phyloP scores from a whole-genome alignment of 2,888 invertebrate genomes.

The Vesta saturnalis region DNA sequence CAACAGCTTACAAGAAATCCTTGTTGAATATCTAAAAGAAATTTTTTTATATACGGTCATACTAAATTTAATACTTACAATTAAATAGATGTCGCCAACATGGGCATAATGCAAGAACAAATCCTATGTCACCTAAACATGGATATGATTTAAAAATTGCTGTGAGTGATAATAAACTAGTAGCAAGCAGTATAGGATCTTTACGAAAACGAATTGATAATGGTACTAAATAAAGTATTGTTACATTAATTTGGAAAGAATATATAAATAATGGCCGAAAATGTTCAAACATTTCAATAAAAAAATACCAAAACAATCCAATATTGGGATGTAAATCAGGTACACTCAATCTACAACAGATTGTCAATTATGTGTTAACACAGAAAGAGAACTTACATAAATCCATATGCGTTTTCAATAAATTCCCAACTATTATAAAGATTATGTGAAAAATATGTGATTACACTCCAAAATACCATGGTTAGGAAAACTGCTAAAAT shows the following conservation, averaged over 20 bases:
- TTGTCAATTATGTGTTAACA: not conserved
- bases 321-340: conserved; percentile 97
- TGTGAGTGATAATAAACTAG: conserved; percentile 81
- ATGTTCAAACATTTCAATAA: conserved; percentile 99
- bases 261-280: conserved; percentile 94
- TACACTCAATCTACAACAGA: conserved; percentile 79
- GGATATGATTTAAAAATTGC: conserved; percentile 98
- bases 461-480: conserved; percentile 17
- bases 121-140: conserved; percentile 92
- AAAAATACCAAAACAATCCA: conserved; percentile 99
- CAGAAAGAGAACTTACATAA: conserved; percentile 72
- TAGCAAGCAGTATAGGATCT: conserved; percentile 83
- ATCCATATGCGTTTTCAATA: conserved; percentile 62
- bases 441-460: conserved; percentile 23
- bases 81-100: conserved; percentile 89
- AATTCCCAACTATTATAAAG: conserved; percentile 61
- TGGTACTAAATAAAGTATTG: conserved; percentile 90
- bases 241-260: conserved; percentile 96
- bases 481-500: conserved; percentile 49
- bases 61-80: conserved; percentile 69
- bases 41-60: not conserved
- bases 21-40: conserved; percentile 87
- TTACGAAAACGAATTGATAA: conserved; percentile 80
- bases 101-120: conserved; percentile 90
- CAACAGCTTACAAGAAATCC: conserved; percentile 93